Conservation (phyloP, 1,140 invertebrate genomes). For the Sarcophaga bullata region DNA sequence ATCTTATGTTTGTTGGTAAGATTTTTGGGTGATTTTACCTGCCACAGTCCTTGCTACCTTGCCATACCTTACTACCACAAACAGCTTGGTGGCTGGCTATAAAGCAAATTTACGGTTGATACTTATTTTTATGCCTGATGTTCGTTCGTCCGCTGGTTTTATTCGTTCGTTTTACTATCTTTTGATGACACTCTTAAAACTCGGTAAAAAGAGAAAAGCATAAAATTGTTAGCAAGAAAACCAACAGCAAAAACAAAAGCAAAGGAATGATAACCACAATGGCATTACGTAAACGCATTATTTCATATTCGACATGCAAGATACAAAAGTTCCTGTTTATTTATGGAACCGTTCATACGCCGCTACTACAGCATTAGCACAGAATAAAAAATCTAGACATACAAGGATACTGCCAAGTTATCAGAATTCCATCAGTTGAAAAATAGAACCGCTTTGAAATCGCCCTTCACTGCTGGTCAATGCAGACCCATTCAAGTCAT, state of each 20-base stretch:
- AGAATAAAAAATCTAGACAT: too few species aligned
- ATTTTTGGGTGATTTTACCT: constrained; percentile 3
- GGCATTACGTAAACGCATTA: neutral
- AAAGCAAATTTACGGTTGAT: neutral
- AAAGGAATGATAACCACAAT: neutral
- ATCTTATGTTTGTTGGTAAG: neutral
- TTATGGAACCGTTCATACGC: too few species aligned
- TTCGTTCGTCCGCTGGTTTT: neutral
- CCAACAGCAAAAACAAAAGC: neutral
- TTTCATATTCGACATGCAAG: too few species aligned
- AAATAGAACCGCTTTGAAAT: too few species aligned
- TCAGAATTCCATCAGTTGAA: too few species aligned
- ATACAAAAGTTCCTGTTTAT: too few species aligned
- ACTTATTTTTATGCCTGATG: neutral
- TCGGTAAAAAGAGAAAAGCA: neutral
- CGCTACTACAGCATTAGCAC: too few species aligned
- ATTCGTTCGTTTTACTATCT: neutral
- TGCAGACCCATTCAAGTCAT: too few species aligned
- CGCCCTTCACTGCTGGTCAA: too few species aligned
- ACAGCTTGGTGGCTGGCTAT: neutral
- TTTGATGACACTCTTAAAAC: constrained; percentile 18
- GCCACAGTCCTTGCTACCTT: neutral
- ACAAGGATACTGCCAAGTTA: too few species aligned
- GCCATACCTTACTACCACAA: neutral
- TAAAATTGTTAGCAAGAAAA: neutral